These are phyloP conservation scores for Cyphomyrus plagiostoma DNA, from an alignment of 2,113 vertebrate species.

Conservation along the genomic window DNA sequence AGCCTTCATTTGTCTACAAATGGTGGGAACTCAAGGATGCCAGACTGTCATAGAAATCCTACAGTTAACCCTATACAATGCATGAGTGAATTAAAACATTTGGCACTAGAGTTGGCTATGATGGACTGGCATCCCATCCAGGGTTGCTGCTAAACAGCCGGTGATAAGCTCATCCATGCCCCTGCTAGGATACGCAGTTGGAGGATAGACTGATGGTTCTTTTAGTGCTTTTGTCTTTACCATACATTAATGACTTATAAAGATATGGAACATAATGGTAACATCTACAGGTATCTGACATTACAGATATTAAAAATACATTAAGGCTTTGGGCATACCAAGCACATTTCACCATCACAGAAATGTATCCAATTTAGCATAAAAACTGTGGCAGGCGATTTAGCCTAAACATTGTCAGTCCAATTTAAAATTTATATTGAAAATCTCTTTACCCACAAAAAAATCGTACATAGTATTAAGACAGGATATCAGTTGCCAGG, in stretches of 20 bases:
- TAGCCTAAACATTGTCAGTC: neutral
- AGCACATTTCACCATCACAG: neutral
- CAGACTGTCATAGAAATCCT: neutral
- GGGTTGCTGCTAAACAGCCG: neutral
- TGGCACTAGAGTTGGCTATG: neutral
- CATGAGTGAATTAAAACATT: neutral
- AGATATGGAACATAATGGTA: neutral
- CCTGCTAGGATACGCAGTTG: neutral
- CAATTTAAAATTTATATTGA: neutral
- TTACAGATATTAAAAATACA: neutral
- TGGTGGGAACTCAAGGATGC: neutral
- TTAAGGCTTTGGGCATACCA: neutral
- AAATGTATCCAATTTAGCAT: neutral
- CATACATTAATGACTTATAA: neutral
- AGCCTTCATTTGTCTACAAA: neutral
- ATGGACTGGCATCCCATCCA: neutral
- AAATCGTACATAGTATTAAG: neutral
- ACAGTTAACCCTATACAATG: neutral
- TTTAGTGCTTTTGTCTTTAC: neutral
- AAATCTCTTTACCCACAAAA: neutral
- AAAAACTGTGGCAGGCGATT: neutral
- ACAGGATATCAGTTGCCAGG: neutral
- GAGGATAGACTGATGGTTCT: neutral
- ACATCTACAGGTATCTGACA: neutral
- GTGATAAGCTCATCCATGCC: neutral